Conservation (phyloP, 1,140 invertebrate genomes). For the Drosophila funebris region DNA sequence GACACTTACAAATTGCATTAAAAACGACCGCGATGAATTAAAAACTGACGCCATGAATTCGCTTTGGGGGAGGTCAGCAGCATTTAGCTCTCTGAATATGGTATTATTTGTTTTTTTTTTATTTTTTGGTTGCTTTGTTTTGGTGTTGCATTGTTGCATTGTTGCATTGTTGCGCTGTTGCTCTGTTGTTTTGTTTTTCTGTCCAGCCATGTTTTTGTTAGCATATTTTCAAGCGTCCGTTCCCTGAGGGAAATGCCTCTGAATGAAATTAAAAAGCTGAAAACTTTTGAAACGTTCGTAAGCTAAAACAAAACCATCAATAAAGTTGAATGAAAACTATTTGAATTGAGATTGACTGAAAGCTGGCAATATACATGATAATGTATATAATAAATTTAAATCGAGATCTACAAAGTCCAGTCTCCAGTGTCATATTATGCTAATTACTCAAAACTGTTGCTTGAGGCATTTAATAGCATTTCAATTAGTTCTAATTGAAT, state of each 20-base stretch:
- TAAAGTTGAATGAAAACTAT: conserved; percentile 13
- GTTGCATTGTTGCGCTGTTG: background rate
- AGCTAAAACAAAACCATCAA: conserved; percentile 4
- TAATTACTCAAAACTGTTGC: background rate
- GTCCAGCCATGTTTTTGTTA: conserved; percentile 51
- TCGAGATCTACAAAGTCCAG: background rate
- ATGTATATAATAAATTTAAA: background rate
- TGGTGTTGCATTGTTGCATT: background rate
- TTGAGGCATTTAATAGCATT: background rate
- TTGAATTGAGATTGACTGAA: conserved; percentile 7
- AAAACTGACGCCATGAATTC: conserved; percentile 46
- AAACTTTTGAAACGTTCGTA: conserved; percentile 5
- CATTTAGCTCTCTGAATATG: conserved; percentile 28
- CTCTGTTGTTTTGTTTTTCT: background rate
- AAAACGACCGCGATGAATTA: conserved; percentile 53
- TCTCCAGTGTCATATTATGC: background rate
- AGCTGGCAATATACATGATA: background rate
- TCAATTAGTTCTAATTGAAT: background rate
- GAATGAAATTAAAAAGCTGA: conserved; percentile 21
- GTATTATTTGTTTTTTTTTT: conserved; percentile 22
- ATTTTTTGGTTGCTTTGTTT: background rate
- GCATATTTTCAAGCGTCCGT: conserved; percentile 53
- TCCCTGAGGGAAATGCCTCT: background rate
- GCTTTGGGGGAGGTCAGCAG: conserved; percentile 1
- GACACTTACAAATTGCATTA: conserved; percentile 72